Conservation (phyloP, 2,888 invertebrate species). For the Smittia sp. region DNA sequence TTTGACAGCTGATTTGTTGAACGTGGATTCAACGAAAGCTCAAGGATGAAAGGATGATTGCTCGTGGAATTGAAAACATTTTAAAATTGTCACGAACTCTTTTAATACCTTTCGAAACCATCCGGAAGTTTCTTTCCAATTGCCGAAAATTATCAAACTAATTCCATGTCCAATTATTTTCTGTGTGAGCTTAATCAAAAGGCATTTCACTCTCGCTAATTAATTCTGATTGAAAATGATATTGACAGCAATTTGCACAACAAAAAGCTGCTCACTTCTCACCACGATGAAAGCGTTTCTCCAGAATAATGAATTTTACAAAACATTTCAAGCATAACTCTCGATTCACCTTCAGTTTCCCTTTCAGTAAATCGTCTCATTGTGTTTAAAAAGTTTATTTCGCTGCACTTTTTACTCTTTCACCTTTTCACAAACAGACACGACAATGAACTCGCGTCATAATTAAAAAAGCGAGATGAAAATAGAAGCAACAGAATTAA, state of each 20-base stretch:
- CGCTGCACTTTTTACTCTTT: neutral
- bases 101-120: neutral
- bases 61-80: neutral
- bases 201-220: too few relatives aligned
- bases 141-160: too few relatives aligned
- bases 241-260: too few relatives aligned
- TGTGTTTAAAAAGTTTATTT: neutral
- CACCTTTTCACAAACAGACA: neutral
- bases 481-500: neutral
- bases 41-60: neutral
- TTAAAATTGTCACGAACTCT: conserved; percentile 7
- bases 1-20: neutral
- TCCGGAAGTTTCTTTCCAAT: too few relatives aligned
- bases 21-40: conserved; percentile 2
- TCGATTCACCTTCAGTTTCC: neutral
- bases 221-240: too few relatives aligned
- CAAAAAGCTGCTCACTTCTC: neutral
- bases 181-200: too few relatives aligned
- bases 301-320: too few relatives aligned
- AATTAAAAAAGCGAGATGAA: neutral
- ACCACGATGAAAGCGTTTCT: neutral
- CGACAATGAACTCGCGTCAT: conserved; percentile 11
- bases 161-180: too few relatives aligned
- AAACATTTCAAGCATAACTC: neutral
- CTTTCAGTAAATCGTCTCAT: neutral